Conservation (phyloP, 2,113 vertebrate genomes). For the Rissa tridactyla region DNA sequence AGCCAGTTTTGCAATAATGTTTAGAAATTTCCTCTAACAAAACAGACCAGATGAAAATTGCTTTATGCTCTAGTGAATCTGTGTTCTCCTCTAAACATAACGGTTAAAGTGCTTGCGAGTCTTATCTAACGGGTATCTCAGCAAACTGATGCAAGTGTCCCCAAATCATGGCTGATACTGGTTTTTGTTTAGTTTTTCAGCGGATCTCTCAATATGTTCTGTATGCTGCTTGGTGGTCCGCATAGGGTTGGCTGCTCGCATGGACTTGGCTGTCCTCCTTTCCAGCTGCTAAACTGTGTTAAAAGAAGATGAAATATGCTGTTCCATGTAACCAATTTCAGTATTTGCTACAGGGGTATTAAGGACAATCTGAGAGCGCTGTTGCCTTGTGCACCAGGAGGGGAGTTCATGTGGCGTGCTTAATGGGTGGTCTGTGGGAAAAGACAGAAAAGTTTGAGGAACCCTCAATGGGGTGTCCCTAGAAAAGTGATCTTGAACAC, state of each 20-base stretch:
- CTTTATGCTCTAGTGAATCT: background rate
- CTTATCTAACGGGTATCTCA: background rate
- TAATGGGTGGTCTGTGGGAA: conserved; percentile 25
- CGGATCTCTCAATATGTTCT: background rate
- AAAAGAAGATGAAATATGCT: conserved; percentile 1
- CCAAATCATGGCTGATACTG: background rate
- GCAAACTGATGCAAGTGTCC: background rate
- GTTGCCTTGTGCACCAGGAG: background rate
- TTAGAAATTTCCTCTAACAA: conserved; percentile 18
- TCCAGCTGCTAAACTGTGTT: conserved; percentile 36
- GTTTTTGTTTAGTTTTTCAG: background rate
- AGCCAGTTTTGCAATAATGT: conserved; percentile 36
- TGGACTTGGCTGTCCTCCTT: conserved; percentile 13
- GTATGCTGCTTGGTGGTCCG: conserved; percentile 33
- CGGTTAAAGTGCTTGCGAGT: background rate
- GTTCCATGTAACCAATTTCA: background rate
- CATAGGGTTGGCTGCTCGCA: background rate
- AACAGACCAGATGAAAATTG: background rate
- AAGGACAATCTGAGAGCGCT: background rate
- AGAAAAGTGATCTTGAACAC: background rate
- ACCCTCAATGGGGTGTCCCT: background rate
- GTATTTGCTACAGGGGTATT: background rate
- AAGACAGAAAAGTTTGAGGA: background rate
- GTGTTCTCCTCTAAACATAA: background rate
- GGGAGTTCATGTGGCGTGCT: background rate